Conservation (phyloP, 2,888 invertebrate genomes). For the Teinopalpus imperialis region DNA sequence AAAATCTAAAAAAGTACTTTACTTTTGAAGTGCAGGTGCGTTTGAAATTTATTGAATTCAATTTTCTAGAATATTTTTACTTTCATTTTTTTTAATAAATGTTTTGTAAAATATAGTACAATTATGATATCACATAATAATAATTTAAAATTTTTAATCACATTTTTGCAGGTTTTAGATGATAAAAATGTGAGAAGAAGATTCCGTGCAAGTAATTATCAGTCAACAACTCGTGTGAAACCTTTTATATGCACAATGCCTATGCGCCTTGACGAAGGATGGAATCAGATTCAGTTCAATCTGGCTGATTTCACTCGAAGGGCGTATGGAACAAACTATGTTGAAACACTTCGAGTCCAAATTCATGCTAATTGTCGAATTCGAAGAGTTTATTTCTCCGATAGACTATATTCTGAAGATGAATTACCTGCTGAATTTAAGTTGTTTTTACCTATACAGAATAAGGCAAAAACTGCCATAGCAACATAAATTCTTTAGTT, state of each 20-base stretch:
- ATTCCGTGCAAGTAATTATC: slow-evolving; percentile 97
- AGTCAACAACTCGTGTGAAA: slow-evolving; percentile 95
- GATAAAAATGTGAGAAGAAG: slow-evolving; percentile 95
- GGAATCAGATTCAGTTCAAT: slow-evolving; percentile 98
- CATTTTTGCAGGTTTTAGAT: slow-evolving; percentile 89
- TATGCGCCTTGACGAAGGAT: slow-evolving; percentile 95
- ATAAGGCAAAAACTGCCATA: slow-evolving; percentile 83
- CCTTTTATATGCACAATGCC: slow-evolving; percentile 99
- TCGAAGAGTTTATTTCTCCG: slow-evolving; percentile 94
- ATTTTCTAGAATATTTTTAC: background rate
- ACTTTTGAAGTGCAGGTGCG: slow-evolving; percentile 97
- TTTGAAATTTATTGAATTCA: slow-evolving; percentile 1
- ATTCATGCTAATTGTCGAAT: slow-evolving; percentile 98
- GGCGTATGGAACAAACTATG: slow-evolving; percentile 98
- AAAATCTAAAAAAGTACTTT: slow-evolving; percentile 96
- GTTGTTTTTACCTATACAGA: slow-evolving; percentile 95
- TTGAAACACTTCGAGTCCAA: slow-evolving; percentile 94
- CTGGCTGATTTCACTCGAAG: slow-evolving; percentile 95
- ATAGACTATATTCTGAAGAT: slow-evolving; percentile 95
- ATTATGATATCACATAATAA: slow-evolving; percentile 1
- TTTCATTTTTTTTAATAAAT: no score
- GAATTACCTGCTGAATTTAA: slow-evolving; percentile 98
- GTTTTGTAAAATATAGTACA: no score
- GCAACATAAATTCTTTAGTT: slow-evolving; percentile 56
- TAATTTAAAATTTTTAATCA: slow-evolving; percentile 26